Base-by-base conservation (phyloP, 2,797 vertebrate species). In the Artibeus lituratus region DNA sequence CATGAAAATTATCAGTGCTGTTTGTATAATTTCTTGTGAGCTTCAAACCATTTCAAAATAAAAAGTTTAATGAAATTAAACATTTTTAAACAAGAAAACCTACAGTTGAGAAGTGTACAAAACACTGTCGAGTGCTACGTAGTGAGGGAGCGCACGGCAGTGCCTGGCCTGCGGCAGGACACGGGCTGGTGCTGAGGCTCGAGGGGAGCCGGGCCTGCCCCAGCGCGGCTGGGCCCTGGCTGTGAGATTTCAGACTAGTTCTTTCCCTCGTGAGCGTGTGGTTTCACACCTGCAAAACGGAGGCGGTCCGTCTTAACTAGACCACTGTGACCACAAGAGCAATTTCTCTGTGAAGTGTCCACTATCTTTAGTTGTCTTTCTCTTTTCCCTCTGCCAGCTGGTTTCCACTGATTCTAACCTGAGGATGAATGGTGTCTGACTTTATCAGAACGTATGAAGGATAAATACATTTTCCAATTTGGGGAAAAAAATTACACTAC, bases 21-120 rank as follows among this genome's bases (percentile, higher is more conserved):
- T 44, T 87, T 69, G 42, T 94, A 47, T 18, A 72, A 62, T 70
- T 77, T 82, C 74, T 53, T 92, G 51, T 88, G 94, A 76, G 67
- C 74, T 51, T 80, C 18, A 91, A 80, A 32, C 8, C 53, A 47
- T 39, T 70, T 69, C 24, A 51, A 70, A 87, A 91, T 62, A 76
- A 77, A 69, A 22, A 47, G 5, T 53, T 53, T n/a, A 55, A 49
- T 22, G 87, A 59, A 81, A 37, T 92, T 18, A 57, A 84, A 39
- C 4, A 9, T 65, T 70, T 87, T 44, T 87, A 47, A 32, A 72
- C 29, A 29, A 73, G 76, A 49, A 62, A 59, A 8, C 44, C 44
- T n/a, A 6, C 18, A 7, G 12, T 2, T 32, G 80, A 26, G 57
- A 42, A 62, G 47, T 1, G 4, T 35, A 19, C 24, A n/a, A 57